phyloP scores from a whole-genome alignment of 2,113 vertebrate genomes.

The Myotis yumanensis region DNA sequence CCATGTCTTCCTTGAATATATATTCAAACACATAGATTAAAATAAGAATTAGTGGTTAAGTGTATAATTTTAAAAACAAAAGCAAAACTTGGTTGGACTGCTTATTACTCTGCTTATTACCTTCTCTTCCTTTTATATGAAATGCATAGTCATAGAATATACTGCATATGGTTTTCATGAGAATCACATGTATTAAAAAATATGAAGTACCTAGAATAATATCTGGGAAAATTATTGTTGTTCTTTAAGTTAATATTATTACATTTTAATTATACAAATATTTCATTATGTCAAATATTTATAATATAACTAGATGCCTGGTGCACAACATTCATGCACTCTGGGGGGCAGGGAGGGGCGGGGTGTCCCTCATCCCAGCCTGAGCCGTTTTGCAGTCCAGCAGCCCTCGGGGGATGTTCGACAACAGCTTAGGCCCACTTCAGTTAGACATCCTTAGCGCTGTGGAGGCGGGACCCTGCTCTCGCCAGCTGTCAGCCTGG shows the following conservation, averaged over 20 bases:
- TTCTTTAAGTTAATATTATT: background rate
- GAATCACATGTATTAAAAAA: background rate
- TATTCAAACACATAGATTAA: background rate
- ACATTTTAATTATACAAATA: background rate
- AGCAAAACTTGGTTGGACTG: background rate
- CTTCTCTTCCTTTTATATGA: background rate
- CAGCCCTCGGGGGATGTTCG: too few species aligned
- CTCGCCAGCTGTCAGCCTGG: too few species aligned
- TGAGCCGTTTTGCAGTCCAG: too few species aligned
- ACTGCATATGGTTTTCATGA: background rate
- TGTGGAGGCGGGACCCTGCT: too few species aligned
- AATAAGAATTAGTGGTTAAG: background rate
- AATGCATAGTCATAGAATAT: background rate
- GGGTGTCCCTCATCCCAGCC: too few species aligned
- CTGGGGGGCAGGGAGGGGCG: accelerated
- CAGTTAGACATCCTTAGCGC: too few species aligned
- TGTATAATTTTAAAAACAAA: background rate
- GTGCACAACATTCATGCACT: too few species aligned
- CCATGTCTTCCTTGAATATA: background rate
- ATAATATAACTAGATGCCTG: background rate
- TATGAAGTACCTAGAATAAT: background rate
- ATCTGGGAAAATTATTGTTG: background rate
- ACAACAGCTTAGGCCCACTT: too few species aligned
- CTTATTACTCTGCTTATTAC: background rate
- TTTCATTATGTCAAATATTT: background rate